Evolutionary conservation across 2,113 vertebrate genomes (phyloP).

Genomic region (Phoxinus phoxinus): DNA sequence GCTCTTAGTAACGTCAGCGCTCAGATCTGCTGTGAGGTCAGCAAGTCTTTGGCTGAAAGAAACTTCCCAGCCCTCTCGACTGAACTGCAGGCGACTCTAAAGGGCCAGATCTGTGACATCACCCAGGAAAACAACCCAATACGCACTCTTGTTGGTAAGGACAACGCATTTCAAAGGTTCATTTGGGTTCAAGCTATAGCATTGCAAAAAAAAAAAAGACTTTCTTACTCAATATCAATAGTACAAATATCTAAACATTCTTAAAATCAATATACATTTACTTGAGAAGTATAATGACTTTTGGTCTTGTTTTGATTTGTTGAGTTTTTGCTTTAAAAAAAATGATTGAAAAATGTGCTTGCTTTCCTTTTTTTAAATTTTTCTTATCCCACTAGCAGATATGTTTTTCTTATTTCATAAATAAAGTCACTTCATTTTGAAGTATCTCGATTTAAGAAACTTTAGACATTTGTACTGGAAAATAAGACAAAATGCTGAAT

Average conservation of each 20-base stretch:
- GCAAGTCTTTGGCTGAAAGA: slow-evolving; percentile 83
- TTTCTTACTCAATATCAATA: neutral
- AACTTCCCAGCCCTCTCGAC: slow-evolving; percentile 74
- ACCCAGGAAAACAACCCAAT: slow-evolving; percentile 85
- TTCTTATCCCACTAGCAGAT: neutral
- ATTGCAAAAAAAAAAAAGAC: neutral
- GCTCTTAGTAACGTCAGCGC: slow-evolving; percentile 80
- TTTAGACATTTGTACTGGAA: neutral
- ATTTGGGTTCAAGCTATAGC: neutral
- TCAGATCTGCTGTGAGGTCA: slow-evolving; percentile 86
- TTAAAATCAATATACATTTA: neutral
- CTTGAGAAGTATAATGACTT: neutral
- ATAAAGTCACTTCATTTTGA: neutral
- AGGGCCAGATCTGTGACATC: slow-evolving; percentile 86
- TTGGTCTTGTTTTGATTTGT: too few relatives aligned
- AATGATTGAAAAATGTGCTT: neutral
- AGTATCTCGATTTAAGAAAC: neutral
- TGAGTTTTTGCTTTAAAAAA: neutral
- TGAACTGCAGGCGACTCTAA: slow-evolving; percentile 81
- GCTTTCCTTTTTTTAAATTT: neutral
- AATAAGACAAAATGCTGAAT: neutral
- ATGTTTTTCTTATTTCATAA: neutral
- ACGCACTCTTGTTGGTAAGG: slow-evolving; percentile 87
- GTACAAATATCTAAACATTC: neutral
- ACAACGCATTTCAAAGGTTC: neutral